phyloP scores from a whole-genome alignment of 2,797 vertebrate genomes.

The Halcyon leucocephala region DNA sequence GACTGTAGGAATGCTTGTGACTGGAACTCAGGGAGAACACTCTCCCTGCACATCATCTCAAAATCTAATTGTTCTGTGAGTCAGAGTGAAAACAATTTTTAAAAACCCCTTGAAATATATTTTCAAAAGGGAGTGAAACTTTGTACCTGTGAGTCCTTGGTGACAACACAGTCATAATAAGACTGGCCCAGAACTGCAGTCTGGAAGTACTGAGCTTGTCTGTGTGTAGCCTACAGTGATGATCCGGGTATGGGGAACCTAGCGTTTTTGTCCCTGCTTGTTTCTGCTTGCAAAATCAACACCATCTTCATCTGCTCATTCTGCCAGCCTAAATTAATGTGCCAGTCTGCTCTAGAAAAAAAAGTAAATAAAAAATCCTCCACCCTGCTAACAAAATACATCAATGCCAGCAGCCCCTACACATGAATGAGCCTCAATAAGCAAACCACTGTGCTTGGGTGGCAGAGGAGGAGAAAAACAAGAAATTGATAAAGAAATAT shows the following conservation, averaged over 20 bases:
- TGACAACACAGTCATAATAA: not conserved
- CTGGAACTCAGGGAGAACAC: not conserved
- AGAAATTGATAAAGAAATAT: conserved; percentile 55
- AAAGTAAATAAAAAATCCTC: not conserved
- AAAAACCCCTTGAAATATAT: accelerated
- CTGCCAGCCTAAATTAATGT: conserved; percentile 35
- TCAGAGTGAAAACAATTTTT: not conserved
- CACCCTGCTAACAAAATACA: conserved; percentile 32
- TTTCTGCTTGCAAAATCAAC: conserved; percentile 34
- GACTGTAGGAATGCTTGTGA: not conserved
- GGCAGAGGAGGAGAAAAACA: conserved; percentile 47
- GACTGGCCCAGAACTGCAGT: not conserved
- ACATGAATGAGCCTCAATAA: conserved; percentile 59
- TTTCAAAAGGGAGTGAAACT: not conserved
- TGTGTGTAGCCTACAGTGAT: not conserved
- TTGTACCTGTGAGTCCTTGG: not conserved
- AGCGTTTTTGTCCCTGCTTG: not conserved
- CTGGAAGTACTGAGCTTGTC: not conserved
- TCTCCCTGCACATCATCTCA: not conserved
- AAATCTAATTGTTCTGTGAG: not conserved
- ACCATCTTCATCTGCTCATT: not conserved
- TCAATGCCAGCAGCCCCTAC: conserved; percentile 60
- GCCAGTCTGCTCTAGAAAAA: not conserved
- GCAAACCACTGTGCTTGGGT: conserved; percentile 34
- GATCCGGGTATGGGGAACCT: not conserved